A percentile compares a stretch with the other conserved stretches of the same genome.
These are phyloP conservation scores for Glaucidium brasilianum DNA, from an alignment of 2,113 vertebrate genomes.

Conservation along the genomic window DNA sequence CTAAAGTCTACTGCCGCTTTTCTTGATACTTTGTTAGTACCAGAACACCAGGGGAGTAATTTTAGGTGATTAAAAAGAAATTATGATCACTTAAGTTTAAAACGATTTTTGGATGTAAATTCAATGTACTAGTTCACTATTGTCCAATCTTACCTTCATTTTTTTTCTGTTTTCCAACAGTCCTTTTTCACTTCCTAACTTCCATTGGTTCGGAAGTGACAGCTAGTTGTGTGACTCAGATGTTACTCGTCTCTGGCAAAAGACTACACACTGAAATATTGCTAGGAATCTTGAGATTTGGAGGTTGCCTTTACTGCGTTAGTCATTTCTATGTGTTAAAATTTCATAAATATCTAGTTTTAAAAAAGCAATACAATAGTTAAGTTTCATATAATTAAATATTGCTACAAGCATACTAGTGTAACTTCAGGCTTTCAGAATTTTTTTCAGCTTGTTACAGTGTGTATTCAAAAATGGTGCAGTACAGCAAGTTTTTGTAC, in stretches of 20 bases:
- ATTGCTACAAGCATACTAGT: background rate
- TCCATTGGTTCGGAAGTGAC: background rate
- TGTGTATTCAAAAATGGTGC: background rate
- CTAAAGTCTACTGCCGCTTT: background rate
- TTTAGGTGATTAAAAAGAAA: background rate
- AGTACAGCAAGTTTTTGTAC: background rate
- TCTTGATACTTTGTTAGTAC: background rate
- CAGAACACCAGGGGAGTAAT: background rate
- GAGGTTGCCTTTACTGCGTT: background rate
- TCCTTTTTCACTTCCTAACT: background rate
- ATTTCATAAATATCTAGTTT: background rate
- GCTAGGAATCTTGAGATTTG: background rate
- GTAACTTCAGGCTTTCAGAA: background rate
- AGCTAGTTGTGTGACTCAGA: background rate
- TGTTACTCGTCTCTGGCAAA: background rate
- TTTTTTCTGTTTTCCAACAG: background rate
- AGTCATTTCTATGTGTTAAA: background rate
- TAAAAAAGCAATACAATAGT: background rate
- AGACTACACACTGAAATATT: background rate
- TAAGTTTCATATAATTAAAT: no score
- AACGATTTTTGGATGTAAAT: background rate
- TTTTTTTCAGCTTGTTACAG: background rate
- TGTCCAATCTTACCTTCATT: background rate
- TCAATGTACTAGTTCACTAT: accelerated
- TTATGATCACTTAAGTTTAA: background rate